These are phyloP conservation scores for Cerceris rybyensis DNA, from an alignment of 2,888 invertebrate species.

Conservation along the genomic window DNA sequence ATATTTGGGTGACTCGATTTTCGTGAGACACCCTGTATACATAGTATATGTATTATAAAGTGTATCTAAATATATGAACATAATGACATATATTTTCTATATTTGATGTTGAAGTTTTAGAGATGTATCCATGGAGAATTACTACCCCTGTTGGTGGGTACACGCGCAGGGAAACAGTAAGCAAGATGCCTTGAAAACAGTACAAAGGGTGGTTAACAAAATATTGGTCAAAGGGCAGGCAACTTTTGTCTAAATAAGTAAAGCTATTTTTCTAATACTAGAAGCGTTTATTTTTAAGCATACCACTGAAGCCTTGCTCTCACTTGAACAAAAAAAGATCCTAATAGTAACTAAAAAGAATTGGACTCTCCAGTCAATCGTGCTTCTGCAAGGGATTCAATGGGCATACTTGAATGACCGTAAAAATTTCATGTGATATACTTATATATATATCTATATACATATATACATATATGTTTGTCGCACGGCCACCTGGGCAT, in stretches of 20 bases:
- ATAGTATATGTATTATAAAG: conserved; percentile 76
- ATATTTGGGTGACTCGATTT: no score
- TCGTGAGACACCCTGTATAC: conserved; percentile 39
- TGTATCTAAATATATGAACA: conserved; percentile 78
- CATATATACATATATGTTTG: conserved; percentile 59
- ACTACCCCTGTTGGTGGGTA: conserved; percentile 66
- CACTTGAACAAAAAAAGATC: conserved; percentile 72
- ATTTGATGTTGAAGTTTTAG: conserved; percentile 81
- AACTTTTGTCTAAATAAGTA: conserved; percentile 81
- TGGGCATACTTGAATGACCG: conserved; percentile 79
- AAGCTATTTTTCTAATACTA: conserved; percentile 81
- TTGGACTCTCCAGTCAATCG: conserved; percentile 72
- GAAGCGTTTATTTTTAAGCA: conserved; percentile 79
- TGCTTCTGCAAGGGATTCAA: conserved; percentile 80
- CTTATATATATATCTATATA: conserved; percentile 63
- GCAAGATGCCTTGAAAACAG: conserved; percentile 83
- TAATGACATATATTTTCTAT: conserved; percentile 81
- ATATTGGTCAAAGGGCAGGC: conserved; percentile 81
- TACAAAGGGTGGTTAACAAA: conserved; percentile 81
- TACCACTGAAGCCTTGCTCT: conserved; percentile 82
- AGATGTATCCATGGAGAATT: conserved; percentile 76
- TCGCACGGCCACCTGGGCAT: conserved; percentile 76
- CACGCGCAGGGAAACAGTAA: conserved; percentile 80
- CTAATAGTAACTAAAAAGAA: conserved; percentile 57
- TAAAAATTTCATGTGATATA: conserved; percentile 68